Evolutionary conservation across 2,888 invertebrate species (phyloP).

Genomic region (Rhynchonema sp.): DNA sequence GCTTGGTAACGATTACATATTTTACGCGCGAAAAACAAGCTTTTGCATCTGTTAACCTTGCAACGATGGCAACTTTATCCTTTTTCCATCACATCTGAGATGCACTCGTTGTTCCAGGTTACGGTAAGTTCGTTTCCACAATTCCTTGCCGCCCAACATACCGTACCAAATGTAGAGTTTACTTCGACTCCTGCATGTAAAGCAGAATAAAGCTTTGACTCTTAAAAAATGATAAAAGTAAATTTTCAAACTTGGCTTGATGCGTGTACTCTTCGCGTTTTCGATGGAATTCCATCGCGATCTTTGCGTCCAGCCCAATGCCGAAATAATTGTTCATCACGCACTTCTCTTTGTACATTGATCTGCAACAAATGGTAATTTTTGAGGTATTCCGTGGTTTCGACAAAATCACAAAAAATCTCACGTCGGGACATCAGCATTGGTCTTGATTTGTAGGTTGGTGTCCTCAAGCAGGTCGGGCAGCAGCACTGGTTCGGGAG

Average conservation of each 20-base stretch:
- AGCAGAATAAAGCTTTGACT: slow-evolving; percentile 2
- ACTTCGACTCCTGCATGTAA: slow-evolving; percentile 48
- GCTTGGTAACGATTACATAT: too few species aligned
- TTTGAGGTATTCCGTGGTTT: background rate
- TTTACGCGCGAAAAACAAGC: too few species aligned
- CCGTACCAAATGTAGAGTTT: slow-evolving; percentile 84
- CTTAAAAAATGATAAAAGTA: too few species aligned
- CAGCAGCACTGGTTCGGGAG: too few species aligned
- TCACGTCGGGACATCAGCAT: background rate
- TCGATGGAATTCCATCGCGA: slow-evolving; percentile 84
- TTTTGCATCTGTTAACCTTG: too few species aligned
- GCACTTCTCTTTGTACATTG: slow-evolving; percentile 67
- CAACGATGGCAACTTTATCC: slow-evolving; percentile 77
- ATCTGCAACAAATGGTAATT: too few species aligned
- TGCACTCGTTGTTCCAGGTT: slow-evolving; percentile 86
- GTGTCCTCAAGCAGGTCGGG: background rate
- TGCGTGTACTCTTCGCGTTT: slow-evolving; percentile 88
- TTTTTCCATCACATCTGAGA: slow-evolving; percentile 81
- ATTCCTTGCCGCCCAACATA: slow-evolving; percentile 37
- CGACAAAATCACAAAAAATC: background rate
- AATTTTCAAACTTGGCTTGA: slow-evolving; percentile 10
- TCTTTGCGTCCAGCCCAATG: slow-evolving; percentile 92
- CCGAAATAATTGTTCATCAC: slow-evolving; percentile 99
- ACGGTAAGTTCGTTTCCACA: slow-evolving; percentile 65
- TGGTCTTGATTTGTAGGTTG: background rate